Evolutionary conservation across 2,797 vertebrate species (phyloP).

Genomic region (Chloroceryle amazona): DNA sequence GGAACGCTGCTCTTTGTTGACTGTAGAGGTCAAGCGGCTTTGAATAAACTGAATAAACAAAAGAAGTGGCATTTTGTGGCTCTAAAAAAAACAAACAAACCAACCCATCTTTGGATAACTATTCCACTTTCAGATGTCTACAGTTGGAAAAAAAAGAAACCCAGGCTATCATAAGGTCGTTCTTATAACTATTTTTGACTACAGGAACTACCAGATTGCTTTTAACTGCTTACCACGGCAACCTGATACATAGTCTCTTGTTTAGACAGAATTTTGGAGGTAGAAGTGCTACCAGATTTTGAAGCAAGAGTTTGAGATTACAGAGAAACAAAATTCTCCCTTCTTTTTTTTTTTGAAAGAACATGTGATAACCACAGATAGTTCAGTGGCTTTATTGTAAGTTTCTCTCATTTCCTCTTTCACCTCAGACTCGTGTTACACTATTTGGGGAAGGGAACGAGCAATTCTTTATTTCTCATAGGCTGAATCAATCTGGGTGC

Average conservation of each 20-base stretch:
- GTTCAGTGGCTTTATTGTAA: not conserved
- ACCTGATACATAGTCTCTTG: not conserved
- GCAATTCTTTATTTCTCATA: not conserved
- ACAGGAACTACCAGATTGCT: not conserved
- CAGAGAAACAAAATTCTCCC: not conserved
- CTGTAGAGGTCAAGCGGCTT: not conserved
- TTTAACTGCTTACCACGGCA: not conserved
- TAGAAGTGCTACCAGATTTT: not conserved
- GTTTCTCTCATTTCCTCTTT: not conserved
- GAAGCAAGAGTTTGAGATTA: not conserved
- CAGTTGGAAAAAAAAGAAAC: not conserved
- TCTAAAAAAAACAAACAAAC: not conserved
- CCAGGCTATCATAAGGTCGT: not conserved
- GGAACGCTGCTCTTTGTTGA: not conserved
- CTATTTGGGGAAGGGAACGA: fast-evolving
- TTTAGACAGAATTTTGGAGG: not conserved
- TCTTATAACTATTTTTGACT: not conserved
- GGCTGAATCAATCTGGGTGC: not conserved
- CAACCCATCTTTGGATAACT: not conserved
- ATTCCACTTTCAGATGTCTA: not conserved
- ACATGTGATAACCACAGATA: not conserved
- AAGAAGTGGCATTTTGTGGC: not conserved
- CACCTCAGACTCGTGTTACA: fast-evolving
- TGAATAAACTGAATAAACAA: not conserved
- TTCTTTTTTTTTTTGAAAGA: not conserved